Base-by-base conservation (phyloP, 2,113 vertebrate species). In the Capreolus pygargus region DNA sequence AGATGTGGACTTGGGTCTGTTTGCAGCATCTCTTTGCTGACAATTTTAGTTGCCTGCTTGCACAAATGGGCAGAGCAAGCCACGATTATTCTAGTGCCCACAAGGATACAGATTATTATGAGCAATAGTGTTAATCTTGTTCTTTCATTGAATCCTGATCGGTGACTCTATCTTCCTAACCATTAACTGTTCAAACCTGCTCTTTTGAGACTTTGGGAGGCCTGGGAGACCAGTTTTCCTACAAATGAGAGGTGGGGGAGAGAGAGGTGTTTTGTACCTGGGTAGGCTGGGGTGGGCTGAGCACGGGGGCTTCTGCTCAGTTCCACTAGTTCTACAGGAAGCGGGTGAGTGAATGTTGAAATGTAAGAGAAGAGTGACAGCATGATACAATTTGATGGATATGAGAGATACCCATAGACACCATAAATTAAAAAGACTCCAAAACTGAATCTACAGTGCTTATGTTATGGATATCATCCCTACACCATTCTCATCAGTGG, bases 221-320 rank as follows among this genome's bases (percentile, higher is more conserved):
- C 33, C 50, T 83, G 33, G 79, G n/a, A n/a, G 33, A 14, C 33
- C 4, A 36, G 79, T 25, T 36, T 83, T 83, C 33, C 50, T 83
- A 36, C 79, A 25, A 36, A 81, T 1, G 1, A 54, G 6, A 25
- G 6, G 10, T 0, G 16, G 11, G 19, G 3, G 27, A 15, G 50
- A 54, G 19, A 54, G 79, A 25, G 11, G 33, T n/a, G 79, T 54
- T 82, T 82, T 54, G 10, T n/a, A 54, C 19, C 33, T 54, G 33
- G 3, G 2, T 17, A 52, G 16, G 45, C 0, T 6, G 8, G 8
- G 76, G 14, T 4, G 28, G 30, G 17, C 36, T 28, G 43, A 47
- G 6, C 2, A n/a, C 19, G 30, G 30, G 54, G 19, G 11, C 19
- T 54, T 83, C 50, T 54, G 50, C 11, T 83, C 12, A 13, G 79